Evolutionary conservation across 2,797 vertebrate species (phyloP).

Genomic region (Tadarida brasiliensis): DNA sequence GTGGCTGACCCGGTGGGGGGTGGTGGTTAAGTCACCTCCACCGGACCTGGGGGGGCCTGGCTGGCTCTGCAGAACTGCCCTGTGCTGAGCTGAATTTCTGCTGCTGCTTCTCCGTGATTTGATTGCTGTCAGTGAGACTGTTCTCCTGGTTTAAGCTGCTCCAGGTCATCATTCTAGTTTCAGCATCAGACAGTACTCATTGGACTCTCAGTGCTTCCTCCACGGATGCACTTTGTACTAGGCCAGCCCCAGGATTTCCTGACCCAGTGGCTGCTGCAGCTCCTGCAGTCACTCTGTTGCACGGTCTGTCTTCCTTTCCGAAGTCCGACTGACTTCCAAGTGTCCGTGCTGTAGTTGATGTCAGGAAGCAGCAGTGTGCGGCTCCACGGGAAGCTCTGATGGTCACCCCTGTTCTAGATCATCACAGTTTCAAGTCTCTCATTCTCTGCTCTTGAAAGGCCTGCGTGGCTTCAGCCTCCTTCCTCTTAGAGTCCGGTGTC

Average conservation of each 20-base stretch:
- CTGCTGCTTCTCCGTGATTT: constrained; percentile 90
- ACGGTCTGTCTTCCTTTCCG: background rate
- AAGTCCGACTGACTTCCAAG: background rate
- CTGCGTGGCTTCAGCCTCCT: background rate
- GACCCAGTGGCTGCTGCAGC: constrained; percentile 81
- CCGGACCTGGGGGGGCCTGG: constrained; percentile 90
- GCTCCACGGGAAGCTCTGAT: background rate
- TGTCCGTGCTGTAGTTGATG: background rate
- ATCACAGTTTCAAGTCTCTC: background rate
- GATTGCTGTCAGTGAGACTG: constrained; percentile 85
- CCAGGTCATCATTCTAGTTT: constrained; percentile 90
- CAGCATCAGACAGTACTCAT: constrained; percentile 89
- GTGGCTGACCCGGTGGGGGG: background rate
- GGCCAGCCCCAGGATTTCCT: constrained; percentile 61
- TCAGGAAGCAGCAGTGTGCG: background rate
- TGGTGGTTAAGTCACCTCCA: constrained; percentile 85
- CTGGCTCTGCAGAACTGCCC: constrained; percentile 92
- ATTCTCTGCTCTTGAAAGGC: background rate
- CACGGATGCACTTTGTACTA: constrained; percentile 58
- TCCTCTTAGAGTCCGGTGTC: background rate
- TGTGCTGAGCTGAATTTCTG: constrained; percentile 93
- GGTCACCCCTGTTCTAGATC: background rate
- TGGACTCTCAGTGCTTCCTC: background rate
- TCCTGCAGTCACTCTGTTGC: constrained; percentile 93
- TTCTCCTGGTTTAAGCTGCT: constrained; percentile 84